Conservation (phyloP, 2,797 vertebrate species). For the Lateolabrax maculatus region DNA sequence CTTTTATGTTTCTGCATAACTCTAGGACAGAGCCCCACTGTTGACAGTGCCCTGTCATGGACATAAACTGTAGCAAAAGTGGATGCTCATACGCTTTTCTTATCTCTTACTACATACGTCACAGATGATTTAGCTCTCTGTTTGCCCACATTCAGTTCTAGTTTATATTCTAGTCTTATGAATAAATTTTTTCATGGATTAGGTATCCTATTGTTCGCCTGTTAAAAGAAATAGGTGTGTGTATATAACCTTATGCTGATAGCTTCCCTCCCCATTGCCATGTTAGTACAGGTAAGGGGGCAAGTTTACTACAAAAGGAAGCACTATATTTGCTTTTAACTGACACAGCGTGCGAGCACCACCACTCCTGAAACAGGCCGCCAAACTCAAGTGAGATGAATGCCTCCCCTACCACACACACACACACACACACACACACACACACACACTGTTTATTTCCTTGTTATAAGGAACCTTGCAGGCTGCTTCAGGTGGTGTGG, state of each 20-base stretch:
- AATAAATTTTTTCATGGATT: not conserved
- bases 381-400: no score
- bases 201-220: not conserved
- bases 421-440: no score
- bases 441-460: no score
- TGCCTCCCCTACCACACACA: no score
- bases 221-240: not conserved
- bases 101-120: slow-evolving; percentile 7
- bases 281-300: not conserved
- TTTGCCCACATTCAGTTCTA: not conserved
- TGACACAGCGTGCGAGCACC: not conserved
- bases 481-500: not conserved
- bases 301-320: not conserved
- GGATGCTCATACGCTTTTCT: slow-evolving; percentile 3
- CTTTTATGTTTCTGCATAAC: slow-evolving; percentile 55
- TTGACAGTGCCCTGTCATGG: slow-evolving; percentile 39
- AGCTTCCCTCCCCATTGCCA: no score
- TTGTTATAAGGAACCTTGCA: not conserved
- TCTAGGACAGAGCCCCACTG: slow-evolving; percentile 40
- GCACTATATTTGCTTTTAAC: not conserved
- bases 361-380: not conserved
- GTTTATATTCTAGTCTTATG: not conserved
- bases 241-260: not conserved
- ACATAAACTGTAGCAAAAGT: slow-evolving; percentile 28
- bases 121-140: slow-evolving; percentile 4